Evolutionary conservation across 1,140 invertebrate genomes (phyloP).

Genomic region (Bemisia tabaci): DNA sequence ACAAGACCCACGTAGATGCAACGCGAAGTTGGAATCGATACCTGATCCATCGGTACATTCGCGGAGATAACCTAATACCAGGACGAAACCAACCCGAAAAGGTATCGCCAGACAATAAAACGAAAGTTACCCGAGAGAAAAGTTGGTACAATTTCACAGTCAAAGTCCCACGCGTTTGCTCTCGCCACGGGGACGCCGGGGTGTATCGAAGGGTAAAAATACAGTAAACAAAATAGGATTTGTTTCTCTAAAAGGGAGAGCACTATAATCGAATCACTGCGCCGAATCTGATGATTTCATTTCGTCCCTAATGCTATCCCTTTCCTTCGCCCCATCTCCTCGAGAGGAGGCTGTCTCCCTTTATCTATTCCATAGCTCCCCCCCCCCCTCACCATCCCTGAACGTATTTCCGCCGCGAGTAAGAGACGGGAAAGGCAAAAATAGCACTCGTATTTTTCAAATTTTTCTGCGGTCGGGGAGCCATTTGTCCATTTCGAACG

Average conservation of each 20-base stretch:
- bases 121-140: not conserved
- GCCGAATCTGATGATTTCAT: not conserved
- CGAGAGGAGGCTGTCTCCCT: too few species aligned
- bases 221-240: not conserved
- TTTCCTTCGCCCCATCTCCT: not conserved
- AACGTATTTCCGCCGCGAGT: too few species aligned
- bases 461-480: not conserved
- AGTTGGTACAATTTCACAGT: not conserved
- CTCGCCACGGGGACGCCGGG: too few species aligned
- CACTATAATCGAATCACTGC: not conserved
- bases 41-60: too few species aligned
- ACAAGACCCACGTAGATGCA: too few species aligned
- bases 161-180: too few species aligned
- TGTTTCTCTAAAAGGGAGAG: not conserved
- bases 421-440: not conserved
- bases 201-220: not conserved
- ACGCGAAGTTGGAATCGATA: too few species aligned
- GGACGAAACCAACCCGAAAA: too few species aligned
- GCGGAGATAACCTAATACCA: too few species aligned
- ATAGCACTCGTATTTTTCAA: not conserved
- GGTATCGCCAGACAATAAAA: not conserved
- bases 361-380: too few species aligned
- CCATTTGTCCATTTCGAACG: not conserved
- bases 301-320: not conserved
- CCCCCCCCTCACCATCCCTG: too few species aligned